These are phyloP conservation scores for Stegastes partitus DNA, from an alignment of 2,113 vertebrate genomes.

Conservation along the genomic window DNA sequence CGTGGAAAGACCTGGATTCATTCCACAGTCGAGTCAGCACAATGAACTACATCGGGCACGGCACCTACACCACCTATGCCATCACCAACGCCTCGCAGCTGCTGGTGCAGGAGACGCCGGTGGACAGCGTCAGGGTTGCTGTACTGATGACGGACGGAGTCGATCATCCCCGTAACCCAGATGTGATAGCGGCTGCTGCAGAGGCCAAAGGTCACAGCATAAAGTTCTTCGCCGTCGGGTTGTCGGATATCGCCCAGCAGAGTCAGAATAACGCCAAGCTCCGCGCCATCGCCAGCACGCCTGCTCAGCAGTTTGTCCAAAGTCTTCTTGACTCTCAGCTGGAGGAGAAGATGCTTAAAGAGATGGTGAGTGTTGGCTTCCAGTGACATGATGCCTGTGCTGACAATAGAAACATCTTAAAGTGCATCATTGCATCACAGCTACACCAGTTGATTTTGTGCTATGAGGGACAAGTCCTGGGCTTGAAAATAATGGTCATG, in stretches of 20 bases:
- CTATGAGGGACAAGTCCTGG: too few species aligned
- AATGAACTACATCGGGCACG: slow-evolving; percentile 90
- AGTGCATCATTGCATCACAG: too few species aligned
- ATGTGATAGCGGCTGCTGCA: slow-evolving; percentile 80
- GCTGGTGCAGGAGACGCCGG: slow-evolving; percentile 85
- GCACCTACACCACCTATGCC: slow-evolving; percentile 92
- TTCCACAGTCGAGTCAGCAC: slow-evolving; percentile 84
- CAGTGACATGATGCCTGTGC: neutral
- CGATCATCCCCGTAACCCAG: slow-evolving; percentile 90
- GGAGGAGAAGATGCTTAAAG: slow-evolving; percentile 78
- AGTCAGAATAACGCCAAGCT: slow-evolving; percentile 86
- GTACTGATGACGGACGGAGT: slow-evolving; percentile 91
- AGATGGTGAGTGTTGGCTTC: slow-evolving; percentile 79
- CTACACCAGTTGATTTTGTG: too few species aligned
- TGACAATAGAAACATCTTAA: neutral
- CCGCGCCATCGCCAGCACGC: slow-evolving; percentile 86
- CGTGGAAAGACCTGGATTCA: slow-evolving; percentile 86
- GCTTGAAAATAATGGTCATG: too few species aligned
- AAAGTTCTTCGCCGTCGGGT: slow-evolving; percentile 87
- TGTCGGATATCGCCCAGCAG: slow-evolving; percentile 80
- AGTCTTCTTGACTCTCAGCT: slow-evolving; percentile 86
- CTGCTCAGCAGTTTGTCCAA: slow-evolving; percentile 81
- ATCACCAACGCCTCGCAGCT: slow-evolving; percentile 89
- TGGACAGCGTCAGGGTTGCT: slow-evolving; percentile 81
- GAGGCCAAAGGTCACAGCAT: slow-evolving; percentile 87